Evolutionary conservation across 2,113 vertebrate species (phyloP).

Genomic region (Sisor rabdophorus): DNA sequence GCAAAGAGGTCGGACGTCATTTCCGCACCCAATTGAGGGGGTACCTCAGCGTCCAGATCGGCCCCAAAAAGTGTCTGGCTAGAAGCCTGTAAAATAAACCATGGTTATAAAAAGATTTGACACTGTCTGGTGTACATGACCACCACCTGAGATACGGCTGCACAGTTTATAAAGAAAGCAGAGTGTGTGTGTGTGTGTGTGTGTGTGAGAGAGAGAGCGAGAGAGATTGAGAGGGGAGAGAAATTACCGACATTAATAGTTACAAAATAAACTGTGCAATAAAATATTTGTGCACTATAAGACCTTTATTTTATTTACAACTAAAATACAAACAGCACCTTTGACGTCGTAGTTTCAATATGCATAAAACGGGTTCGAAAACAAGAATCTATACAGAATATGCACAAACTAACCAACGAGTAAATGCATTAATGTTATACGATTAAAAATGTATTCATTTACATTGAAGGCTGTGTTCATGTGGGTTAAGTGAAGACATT

Average conservation of each 20-base stretch:
- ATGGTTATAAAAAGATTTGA: slow-evolving; percentile 47
- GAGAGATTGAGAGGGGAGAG: no score
- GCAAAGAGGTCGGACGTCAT: slow-evolving; percentile 77
- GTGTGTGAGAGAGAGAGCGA: no score
- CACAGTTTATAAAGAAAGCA: not conserved
- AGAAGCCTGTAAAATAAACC: slow-evolving; percentile 90
- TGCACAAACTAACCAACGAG: not conserved
- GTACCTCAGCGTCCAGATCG: slow-evolving; percentile 80
- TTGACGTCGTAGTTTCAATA: not conserved
- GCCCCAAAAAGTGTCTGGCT: slow-evolving; percentile 77
- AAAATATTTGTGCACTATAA: not conserved
- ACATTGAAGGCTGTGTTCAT: not conserved
- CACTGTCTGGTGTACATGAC: slow-evolving; percentile 13
- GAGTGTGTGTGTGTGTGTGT: no score
- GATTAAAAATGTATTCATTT: not conserved
- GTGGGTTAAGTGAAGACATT: no score
- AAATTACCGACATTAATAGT: no score
- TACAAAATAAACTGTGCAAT: not conserved
- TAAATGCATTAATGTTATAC: not conserved
- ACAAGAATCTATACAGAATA: slow-evolving; percentile 18
- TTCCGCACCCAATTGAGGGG: slow-evolving; percentile 76
- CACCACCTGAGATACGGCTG: not conserved
- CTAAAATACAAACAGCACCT: not conserved
- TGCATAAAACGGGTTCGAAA: not conserved
- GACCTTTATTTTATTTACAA: slow-evolving; percentile 27